Conservation (phyloP, 2,888 invertebrate genomes). For the Apotomis turbidana region DNA sequence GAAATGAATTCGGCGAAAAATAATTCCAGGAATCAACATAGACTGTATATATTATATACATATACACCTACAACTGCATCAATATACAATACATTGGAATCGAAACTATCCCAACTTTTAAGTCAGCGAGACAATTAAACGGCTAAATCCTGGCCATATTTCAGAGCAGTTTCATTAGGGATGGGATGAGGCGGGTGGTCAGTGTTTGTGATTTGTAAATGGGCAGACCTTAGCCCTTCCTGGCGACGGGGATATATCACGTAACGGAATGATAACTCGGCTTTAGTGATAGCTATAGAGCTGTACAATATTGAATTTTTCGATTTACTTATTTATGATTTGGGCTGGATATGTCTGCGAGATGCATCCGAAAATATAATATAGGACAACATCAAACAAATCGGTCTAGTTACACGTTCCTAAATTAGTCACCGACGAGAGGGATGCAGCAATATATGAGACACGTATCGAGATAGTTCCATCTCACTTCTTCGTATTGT, state of each 20-base stretch:
- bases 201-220: conserved; percentile 84
- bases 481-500: no score
- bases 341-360: no score
- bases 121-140: conserved; percentile 40
- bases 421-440: no score
- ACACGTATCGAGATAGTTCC: no score
- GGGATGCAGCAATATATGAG: no score
- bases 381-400: no score
- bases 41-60: background rate
- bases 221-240: conserved; percentile 82
- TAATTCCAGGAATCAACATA: no score
- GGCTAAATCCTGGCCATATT: conserved; percentile 41
- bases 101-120: conserved; percentile 33
- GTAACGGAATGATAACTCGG: conserved; percentile 79
- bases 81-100: conserved; percentile 5
- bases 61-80: background rate
- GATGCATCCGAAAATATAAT: no score
- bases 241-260: conserved; percentile 82
- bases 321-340: no score
- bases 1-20: no score
- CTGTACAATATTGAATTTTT: conserved; percentile 47
- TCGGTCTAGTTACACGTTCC: no score
- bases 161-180: conserved; percentile 43
- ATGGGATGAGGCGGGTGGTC: conserved; percentile 67
- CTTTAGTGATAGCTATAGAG: conserved; percentile 63